Evolutionary conservation across 1,140 invertebrate species (phyloP).

Genomic region (Penaeus chinensis): DNA sequence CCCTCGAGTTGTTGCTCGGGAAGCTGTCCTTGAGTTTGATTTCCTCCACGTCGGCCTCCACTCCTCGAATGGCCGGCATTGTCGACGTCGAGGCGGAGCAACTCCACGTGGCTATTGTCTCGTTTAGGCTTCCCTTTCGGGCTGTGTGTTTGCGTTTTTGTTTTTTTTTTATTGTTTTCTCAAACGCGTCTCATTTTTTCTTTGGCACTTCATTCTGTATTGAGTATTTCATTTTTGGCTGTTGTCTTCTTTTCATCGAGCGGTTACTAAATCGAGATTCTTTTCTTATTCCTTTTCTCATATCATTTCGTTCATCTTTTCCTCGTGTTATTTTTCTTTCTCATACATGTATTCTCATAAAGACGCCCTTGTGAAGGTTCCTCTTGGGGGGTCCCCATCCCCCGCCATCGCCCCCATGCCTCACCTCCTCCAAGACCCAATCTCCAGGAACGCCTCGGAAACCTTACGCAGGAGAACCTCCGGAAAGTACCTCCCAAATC

Average conservation of each 20-base stretch:
- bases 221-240: no score
- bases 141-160: background rate
- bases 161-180: background rate
- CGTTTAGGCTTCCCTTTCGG: background rate
- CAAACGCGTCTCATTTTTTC: no score
- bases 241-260: no score
- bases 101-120: no score
- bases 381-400: background rate
- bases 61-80: constrained; percentile 56
- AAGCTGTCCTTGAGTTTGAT: constrained; percentile 58
- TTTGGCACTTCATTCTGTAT: no score
- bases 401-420: background rate
- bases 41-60: constrained; percentile 60
- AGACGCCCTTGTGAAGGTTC: background rate
- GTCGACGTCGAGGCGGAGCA: background rate
- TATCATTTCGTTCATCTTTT: background rate
- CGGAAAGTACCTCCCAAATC: no score
- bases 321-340: background rate
- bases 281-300: background rate
- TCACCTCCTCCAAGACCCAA: no score
- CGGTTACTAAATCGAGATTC: background rate
- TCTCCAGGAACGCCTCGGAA: no score
- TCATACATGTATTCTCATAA: background rate
- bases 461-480: no score
- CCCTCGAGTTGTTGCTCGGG: constrained; percentile 37